phyloP scores from a whole-genome alignment of 2,113 vertebrate genomes.

The Chrysochloris asiatica region DNA sequence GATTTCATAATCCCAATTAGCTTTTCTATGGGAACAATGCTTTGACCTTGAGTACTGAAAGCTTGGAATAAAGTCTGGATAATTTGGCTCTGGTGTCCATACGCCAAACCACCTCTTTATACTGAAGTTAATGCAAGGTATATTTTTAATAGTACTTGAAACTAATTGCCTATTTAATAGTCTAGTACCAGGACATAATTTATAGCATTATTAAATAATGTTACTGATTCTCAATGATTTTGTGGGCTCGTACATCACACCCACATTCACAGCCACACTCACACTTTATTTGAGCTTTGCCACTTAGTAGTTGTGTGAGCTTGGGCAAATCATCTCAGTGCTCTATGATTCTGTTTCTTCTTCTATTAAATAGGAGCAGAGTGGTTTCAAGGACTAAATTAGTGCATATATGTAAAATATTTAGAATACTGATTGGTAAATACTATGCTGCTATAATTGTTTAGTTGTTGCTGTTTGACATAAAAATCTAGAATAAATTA shows the following conservation, averaged over 20 bases:
- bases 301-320: not conserved
- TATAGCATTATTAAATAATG: not conserved
- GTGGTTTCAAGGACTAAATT: not conserved
- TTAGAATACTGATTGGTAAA: not conserved
- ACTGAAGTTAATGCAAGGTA: not conserved
- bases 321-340: not conserved
- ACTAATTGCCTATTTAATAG: not conserved
- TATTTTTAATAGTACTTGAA: not conserved
- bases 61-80: too few species aligned
- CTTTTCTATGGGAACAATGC: too few species aligned
- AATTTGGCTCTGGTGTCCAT: not conserved
- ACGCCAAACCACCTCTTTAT: not conserved
- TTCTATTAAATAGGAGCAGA: not conserved
- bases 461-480: conserved; percentile 2
- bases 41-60: not conserved
- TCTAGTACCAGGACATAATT: not conserved
- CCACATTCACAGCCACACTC: not conserved
- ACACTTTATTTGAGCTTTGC: not conserved
- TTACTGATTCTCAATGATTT: not conserved
- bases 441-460: not conserved
- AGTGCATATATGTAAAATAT: not conserved
- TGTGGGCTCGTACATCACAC: not conserved
- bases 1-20: too few species aligned
- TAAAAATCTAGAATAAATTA: not conserved
- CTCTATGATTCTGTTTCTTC: not conserved